Evolutionary conservation across 2,888 invertebrate genomes (phyloP), one percentile per base, ranked within the genome.

Genomic region (Escarpia spicata): DNA sequence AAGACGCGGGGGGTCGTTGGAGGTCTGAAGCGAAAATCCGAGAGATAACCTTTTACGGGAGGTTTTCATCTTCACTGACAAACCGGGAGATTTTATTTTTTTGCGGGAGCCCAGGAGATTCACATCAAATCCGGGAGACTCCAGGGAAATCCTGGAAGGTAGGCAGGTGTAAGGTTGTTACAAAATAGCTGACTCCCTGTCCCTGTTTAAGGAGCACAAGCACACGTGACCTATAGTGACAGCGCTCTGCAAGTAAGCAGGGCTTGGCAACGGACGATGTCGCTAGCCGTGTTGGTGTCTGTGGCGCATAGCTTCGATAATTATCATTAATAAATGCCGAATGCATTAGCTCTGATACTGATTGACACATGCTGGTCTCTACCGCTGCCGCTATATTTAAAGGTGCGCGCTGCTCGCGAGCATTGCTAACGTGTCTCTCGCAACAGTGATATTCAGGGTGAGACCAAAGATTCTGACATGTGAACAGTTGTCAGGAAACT

Each of bases 281-380:
- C 0, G 75, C n/a, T 26, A 75, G 19, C 75, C 75, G 75, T 75
- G 75, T 26, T n/a, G 75, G 6, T 26, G 75, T 75, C 75, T 2
- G 26, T 26, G 19, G n/a, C 19, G 75, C 75, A 19, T 26, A 6
- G 75, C 75, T n/a, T 26, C 26, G 75, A 26, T 75, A 75, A 75
- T 75, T 75, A 75, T 75, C 75, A 75, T 75, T 75, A 75, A 75
- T 75, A 75, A 75, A 75, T 75, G 75, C n/a, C 75, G 75, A 75
- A 75, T 75, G 75, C 75, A 75, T 75, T 75, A 75, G 15, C 75
- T 6, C 19, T 75, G 19, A 75, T 75, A 26, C 75, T 75, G 75
- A 75, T 75, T 75, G 75, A n/a, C 75, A 75, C 26, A 75, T 6
- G 75, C 60, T 19, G n/a, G 19, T n/a, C 26, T 26, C 75, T 26